Evolutionary conservation across 2,113 vertebrate species (phyloP).

Genomic region (Rhinogobius similis): DNA sequence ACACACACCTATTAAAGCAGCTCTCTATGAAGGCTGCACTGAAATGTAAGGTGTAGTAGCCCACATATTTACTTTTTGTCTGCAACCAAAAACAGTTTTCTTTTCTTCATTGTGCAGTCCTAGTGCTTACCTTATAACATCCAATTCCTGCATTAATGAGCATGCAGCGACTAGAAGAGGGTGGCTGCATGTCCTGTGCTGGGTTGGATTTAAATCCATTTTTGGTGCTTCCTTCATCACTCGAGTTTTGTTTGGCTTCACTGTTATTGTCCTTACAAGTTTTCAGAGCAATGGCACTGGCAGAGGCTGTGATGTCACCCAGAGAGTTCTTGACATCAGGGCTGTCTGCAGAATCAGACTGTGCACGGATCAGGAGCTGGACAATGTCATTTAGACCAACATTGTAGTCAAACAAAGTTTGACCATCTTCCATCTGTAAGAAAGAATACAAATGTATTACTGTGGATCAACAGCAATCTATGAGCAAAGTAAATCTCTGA

Average conservation of each 20-base stretch:
- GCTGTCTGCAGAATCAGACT: conserved; percentile 83
- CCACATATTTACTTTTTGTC: too few relatives aligned
- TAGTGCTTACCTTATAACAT: conserved; percentile 85
- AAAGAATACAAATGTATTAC: conserved; percentile 9
- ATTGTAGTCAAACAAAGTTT: conserved; percentile 97
- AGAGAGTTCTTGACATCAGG: conserved; percentile 72
- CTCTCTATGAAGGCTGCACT: too few relatives aligned
- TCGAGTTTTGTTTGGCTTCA: conserved; percentile 57
- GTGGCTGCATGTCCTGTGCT: conserved; percentile 79
- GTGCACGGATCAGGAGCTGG: conserved; percentile 93
- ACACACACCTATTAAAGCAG: too few relatives aligned
- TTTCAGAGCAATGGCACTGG: conserved; percentile 50
- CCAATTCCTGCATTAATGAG: conserved; percentile 91
- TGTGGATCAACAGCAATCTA: background rate
- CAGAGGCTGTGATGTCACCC: conserved; percentile 44
- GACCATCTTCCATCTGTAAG: conserved; percentile 94
- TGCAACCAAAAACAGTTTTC: too few relatives aligned
- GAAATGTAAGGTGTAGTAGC: too few relatives aligned
- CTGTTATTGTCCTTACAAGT: conserved; percentile 57
- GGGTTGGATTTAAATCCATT: conserved; percentile 79
- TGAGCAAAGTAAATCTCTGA: too few relatives aligned
- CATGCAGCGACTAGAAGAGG: conserved; percentile 84
- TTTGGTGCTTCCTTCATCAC: conserved; percentile 76
- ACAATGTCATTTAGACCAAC: conserved; percentile 98
- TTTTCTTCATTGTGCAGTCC: background rate